phyloP scores from a whole-genome alignment of 35 echinoderm and acorn worm species.

The Anneissia japonica region DNA sequence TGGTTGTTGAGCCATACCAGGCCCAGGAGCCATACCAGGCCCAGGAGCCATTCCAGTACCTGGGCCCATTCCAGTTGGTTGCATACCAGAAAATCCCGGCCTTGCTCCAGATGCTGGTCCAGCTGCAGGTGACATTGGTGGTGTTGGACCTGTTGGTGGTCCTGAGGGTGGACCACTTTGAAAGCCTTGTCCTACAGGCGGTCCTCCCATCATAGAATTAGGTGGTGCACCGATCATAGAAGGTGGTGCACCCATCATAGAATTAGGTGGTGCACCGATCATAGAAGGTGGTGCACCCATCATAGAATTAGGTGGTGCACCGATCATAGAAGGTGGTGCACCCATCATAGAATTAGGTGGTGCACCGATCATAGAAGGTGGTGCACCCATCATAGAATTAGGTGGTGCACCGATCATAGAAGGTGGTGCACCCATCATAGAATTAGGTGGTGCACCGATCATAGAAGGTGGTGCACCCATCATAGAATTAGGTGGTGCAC shows the following conservation, averaged over 20 bases:
- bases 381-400: background rate
- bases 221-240: background rate
- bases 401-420: background rate
- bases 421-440: background rate
- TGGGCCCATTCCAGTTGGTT: background rate
- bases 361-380: conserved; percentile 11
- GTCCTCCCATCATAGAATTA: conserved; percentile 15
- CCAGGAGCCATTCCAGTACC: conserved; percentile 32
- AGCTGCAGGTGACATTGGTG: conserved; percentile 40
- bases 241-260: conserved; percentile 23
- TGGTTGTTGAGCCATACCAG: conserved; percentile 16
- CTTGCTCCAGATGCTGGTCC: conserved; percentile 26
- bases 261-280: conserved; percentile 20
- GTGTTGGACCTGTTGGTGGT: background rate
- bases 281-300: background rate
- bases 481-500: background rate
- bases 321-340: conserved; percentile 22
- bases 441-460: conserved; percentile 5
- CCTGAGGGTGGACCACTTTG: conserved; percentile 11
- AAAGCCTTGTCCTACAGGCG: conserved; percentile 4
- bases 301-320: background rate
- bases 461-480: background rate
- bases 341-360: conserved; percentile 15
- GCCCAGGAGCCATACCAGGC: conserved; percentile 7
- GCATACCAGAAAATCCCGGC: conserved; percentile 22